Percentiles rank a stretch among this genome's conserved stretches.
Conservation (phyloP, 2,888 invertebrate genomes). For the Dicyrtomina minuta region DNA sequence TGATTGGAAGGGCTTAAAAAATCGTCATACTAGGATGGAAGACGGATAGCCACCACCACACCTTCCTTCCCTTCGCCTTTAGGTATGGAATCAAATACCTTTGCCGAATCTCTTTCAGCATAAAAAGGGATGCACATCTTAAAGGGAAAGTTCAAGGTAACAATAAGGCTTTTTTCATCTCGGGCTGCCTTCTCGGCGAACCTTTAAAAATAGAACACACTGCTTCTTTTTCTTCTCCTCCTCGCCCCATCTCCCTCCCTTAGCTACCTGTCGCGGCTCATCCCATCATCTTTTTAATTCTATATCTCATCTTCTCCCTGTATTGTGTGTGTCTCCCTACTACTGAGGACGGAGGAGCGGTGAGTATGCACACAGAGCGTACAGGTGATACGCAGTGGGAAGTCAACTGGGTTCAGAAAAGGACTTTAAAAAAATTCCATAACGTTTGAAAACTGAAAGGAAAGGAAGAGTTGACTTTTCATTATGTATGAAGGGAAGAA, state of each 20-base stretch:
- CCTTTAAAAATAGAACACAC: constrained; percentile 29
- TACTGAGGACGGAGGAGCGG: constrained; percentile 4
- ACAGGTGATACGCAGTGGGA: constrained; percentile 13
- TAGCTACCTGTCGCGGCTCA: not conserved
- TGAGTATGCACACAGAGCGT: not conserved
- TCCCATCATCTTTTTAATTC: constrained; percentile 17
- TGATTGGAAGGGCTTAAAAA: constrained; percentile 30
- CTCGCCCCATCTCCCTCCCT: constrained; percentile 7
- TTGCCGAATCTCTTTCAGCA: constrained; percentile 6
- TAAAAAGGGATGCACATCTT: constrained; percentile 3
- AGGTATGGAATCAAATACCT: constrained; percentile 26
- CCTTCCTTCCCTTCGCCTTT: constrained; percentile 31
- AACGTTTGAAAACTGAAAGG: constrained; percentile 5
- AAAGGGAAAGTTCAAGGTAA: constrained; percentile 31
- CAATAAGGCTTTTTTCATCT: constrained; percentile 3
- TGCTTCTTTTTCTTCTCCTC: not conserved
- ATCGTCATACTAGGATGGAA: constrained; percentile 8
- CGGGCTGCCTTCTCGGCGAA: not conserved
- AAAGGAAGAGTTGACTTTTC: constrained; percentile 27
- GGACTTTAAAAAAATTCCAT: constrained; percentile 21
- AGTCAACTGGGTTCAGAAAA: constrained; percentile 6
- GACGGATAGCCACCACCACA: constrained; percentile 21
- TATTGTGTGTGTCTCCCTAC: not conserved
- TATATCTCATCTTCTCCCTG: not conserved
- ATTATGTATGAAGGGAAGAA: constrained; percentile 22